Base-by-base conservation (phyloP, 2,113 vertebrate species). In the Pygoscelis adeliae region DNA sequence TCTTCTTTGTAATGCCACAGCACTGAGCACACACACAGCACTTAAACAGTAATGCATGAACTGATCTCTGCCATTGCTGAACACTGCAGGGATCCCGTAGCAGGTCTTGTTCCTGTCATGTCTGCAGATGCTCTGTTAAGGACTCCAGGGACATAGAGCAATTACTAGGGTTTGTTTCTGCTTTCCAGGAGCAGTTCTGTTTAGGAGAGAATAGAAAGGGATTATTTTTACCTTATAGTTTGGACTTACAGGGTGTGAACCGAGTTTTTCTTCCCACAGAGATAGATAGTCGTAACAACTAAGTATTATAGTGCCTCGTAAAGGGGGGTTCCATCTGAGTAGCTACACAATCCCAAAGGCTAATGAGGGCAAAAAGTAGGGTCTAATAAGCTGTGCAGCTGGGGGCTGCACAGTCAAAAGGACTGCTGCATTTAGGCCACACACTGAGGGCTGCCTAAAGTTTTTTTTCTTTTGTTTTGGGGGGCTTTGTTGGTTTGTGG, bases 171-270 rank as follows among this genome's bases (percentile, higher is more conserved):
- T 97, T 98, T 96, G 95, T 96, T 96, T 98, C 97, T 96, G 97
- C 97, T 96, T 96, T 96, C 96, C 97, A 98, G 96, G 94, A 98
- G 95, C 97, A 96, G 91, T 97, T 98, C 97, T 98, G 97, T 98
- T 97, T 83, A 96, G 92, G 97, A 98, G 97, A 97, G 95, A 98
- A 97, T 97, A 98, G 81, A 98, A 89, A 97, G 90, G 97, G 94
- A 88, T 98, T 98, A 97, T 69, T 96, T 97, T 98, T 79, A 96
- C 93, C 92, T 94, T 88, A 77, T 70, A 95, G 87, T 85, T 95
- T 70, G 89, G 91, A 95, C 15, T 96, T 80, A 53, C 2, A 92
- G 91, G 66, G 78, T 89, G 89, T 85, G 96, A 96, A 85, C 20
- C 66, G 94, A 79, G 32, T 49, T 81, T 53, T 81, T 53, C 21